Percentiles rank a stretch among this genome's conserved stretches.
Evolutionary conservation across 2,113 vertebrate genomes (phyloP).

Genomic region (Eulemur rufifrons): DNA sequence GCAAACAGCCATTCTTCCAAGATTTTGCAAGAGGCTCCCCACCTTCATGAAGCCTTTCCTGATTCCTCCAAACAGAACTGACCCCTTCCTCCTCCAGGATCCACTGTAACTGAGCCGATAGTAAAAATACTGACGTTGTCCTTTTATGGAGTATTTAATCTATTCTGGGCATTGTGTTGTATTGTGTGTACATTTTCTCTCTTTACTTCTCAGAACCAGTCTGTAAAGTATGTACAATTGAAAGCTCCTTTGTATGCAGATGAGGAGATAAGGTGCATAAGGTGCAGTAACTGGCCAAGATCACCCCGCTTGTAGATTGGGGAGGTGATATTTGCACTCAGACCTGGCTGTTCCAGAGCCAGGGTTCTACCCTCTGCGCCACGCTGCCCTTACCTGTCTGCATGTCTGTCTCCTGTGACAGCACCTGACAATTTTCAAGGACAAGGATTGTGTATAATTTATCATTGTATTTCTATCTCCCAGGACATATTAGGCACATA

Average conservation of each 20-base stretch:
- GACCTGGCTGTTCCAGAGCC: not conserved
- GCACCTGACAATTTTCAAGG: not conserved
- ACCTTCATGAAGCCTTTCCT: not conserved
- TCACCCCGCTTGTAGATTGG: not conserved
- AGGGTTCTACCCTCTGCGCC: not conserved
- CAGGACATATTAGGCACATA: not conserved
- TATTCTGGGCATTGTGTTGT: not conserved
- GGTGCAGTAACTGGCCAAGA: accelerated
- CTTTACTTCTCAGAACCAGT: too few species aligned
- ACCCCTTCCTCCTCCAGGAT: not conserved
- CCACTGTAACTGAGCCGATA: not conserved
- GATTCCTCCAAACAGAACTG: not conserved
- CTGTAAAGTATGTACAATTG: too few species aligned
- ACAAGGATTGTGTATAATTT: not conserved
- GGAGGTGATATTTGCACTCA: not conserved
- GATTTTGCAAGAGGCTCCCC: not conserved
- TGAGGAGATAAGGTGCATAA: not conserved
- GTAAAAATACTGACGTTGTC: not conserved
- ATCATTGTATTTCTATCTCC: not conserved
- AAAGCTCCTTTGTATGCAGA: too few species aligned
- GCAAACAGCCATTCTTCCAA: not conserved
- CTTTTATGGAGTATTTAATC: not conserved
- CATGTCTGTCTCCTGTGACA: not conserved
- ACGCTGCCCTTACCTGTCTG: not conserved
- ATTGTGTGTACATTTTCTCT: not conserved